Base-by-base conservation (phyloP, 2,113 vertebrate genomes). In the Barbus barbus region DNA sequence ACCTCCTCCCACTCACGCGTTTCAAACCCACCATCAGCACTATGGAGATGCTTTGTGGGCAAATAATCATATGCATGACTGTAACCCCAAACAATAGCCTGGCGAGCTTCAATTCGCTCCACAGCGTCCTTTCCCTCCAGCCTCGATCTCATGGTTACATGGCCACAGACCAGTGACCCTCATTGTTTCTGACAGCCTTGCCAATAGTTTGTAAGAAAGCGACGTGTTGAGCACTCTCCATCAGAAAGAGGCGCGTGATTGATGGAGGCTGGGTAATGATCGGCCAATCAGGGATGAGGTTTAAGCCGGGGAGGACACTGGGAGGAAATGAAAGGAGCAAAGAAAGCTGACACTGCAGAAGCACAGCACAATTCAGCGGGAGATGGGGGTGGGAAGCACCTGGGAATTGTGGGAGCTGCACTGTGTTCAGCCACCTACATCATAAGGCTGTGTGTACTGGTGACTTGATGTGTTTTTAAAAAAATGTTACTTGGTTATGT, bases 261-360 rank as follows among this genome's bases (percentile, higher is more conserved):
- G 73, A 76, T 82, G 67, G 82, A 75, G 9, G 74, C 63, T n/a
- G 65, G 72, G 71, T 79, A 80, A 85, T 79, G 77, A 83, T 81
- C 46, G 81, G 31, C 61, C 63, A 81, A 81, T 83, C 83, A 84
- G 74, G 84, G 36, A 75, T 67, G 75, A 76, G 81, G 20, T 73
- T 76, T 51, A 78, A 83, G 61, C 78, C 84, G 58, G 53, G 73
- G 41, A 83, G 83, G 83, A 74, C 72, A 33, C 56, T 78, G 61
- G 61, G 72, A 87, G 87, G 85, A 88, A 90, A 90, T 83, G 84
- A 81, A 82, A 85, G 65, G 78, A 33, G 46, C 48, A 33, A 11
- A 82, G 83, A 87, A 75, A 78, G 89, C 86, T 86, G 88, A 88
- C 26, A n/a, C 73, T 63, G 86, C 87, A 87, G 60, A 74, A 81